Evolutionary conservation across 2,797 vertebrate species (phyloP), one percentile per base, ranked within the genome.

Genomic region (Chrysolophus pictus): DNA sequence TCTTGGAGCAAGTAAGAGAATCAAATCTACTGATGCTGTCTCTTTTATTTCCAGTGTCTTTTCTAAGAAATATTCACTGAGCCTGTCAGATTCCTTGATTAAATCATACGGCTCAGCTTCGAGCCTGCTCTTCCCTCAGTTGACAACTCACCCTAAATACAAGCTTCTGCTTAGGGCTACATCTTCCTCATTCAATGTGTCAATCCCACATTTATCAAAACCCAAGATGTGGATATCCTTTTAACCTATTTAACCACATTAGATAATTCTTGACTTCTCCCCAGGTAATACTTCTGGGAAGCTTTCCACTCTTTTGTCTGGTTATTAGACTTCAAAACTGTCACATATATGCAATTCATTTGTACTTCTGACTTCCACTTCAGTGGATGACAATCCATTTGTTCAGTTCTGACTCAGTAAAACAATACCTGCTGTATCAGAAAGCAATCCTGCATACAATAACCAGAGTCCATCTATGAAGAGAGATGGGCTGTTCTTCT

Each of bases 141-240:
- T 98, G 95, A 97, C 96, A 97, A 97, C 93, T 97, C 10, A 28
- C 96, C 97, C 96, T 97, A 96, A 97, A 96, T 95, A 88, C 89
- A 95, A 95, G 84, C 92, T 96, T 96, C 96, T 97, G 96, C 96
- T 98, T 96, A 97, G 93, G 97, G 97, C 97, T 97, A 95, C 88
- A 84, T 93, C 84, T 90, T 96, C 83, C 77, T 95, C 93, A 84
- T 94, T 96, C 96, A 87, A 95, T 88, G 86, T 96, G 96, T 96
- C 94, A 97, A 90, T 94, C 93, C 95, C 90, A 92, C 95, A 95
- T 94, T 85, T 95, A 94, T 95, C 91, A 95, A 96, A 94, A 75
- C 58, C n/a, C 90, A 96, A 94, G 93, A 96, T 62, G 74, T 85
- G 94, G 93, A 92, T 87, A 95, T 97, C 77, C 94, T 94, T 83